Conservation (phyloP, 2,888 invertebrate species). For the Phytoseiulus persimilis region DNA sequence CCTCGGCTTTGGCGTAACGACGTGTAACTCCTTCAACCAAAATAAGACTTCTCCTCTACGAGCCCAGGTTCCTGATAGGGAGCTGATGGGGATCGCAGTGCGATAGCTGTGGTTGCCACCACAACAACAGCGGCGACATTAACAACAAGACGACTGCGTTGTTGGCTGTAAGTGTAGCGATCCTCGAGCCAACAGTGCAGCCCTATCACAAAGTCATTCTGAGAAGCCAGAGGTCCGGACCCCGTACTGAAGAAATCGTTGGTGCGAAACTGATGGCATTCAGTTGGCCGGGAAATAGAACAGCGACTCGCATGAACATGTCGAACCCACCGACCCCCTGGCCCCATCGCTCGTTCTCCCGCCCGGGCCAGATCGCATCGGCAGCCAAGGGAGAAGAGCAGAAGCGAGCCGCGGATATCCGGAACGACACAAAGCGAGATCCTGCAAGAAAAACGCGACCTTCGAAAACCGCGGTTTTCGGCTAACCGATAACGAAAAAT, state of each 20-base stretch:
- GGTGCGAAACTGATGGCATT: conserved; percentile 5
- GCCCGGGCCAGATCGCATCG: background rate
- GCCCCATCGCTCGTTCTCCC: background rate
- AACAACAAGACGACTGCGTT: background rate
- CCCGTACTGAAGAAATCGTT: background rate
- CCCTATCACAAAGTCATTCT: background rate
- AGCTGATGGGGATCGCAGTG: too few relatives aligned
- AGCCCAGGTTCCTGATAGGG: too few relatives aligned
- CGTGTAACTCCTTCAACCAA: too few relatives aligned
- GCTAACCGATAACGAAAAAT: too few relatives aligned
- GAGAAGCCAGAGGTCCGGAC: background rate
- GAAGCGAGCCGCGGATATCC: background rate
- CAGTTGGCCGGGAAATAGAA: background rate
- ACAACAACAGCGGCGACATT: background rate
- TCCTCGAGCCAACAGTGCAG: background rate
- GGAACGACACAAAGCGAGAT: background rate
- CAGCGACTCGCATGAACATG: background rate
- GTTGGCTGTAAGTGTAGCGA: background rate
- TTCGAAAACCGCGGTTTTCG: too few relatives aligned
- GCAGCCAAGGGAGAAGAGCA: background rate
- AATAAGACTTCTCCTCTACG: too few relatives aligned
- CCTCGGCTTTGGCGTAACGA: too few relatives aligned
- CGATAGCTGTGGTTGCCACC: too few relatives aligned
- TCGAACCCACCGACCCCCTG: background rate
- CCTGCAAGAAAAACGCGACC: too few relatives aligned